phyloP scores from a whole-genome alignment of 2,797 vertebrate genomes.

The Eulemur albifrons region DNA sequence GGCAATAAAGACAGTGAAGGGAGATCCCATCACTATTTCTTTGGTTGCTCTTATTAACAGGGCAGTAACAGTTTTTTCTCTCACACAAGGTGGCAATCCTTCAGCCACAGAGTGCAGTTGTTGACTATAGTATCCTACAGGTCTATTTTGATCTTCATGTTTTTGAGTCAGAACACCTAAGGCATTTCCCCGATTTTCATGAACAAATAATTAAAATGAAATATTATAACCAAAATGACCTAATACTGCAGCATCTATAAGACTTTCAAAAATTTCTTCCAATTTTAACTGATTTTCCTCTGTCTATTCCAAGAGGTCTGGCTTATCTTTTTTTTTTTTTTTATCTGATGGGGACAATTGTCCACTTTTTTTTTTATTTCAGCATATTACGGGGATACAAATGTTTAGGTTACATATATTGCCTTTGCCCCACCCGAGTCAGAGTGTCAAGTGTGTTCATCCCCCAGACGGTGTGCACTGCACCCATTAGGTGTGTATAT shows the following conservation, averaged over 20 bases:
- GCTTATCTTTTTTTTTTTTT: not conserved
- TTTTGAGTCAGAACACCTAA: not conserved
- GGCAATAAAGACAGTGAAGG: not conserved
- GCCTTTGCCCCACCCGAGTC: no score
- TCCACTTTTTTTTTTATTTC: no score
- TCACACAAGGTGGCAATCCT: not conserved
- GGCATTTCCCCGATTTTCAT: not conserved
- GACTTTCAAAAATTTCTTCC: not conserved
- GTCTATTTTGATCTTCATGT: not conserved
- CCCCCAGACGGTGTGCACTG: no score
- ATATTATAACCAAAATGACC: not conserved
- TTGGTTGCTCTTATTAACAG: not conserved
- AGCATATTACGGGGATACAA: no score
- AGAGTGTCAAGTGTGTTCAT: no score
- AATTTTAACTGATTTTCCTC: not conserved
- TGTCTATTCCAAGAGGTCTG: not conserved
- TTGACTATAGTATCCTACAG: not conserved
- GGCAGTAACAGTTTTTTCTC: not conserved
- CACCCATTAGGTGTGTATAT: no score
- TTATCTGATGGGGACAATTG: no score
- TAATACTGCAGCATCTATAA: not conserved
- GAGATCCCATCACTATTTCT: not conserved
- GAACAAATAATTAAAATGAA: not conserved
- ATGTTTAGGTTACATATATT: no score
- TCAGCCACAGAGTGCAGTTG: not conserved